phyloP scores from a whole-genome alignment of 2,797 vertebrate species.

The Momotus momota region DNA sequence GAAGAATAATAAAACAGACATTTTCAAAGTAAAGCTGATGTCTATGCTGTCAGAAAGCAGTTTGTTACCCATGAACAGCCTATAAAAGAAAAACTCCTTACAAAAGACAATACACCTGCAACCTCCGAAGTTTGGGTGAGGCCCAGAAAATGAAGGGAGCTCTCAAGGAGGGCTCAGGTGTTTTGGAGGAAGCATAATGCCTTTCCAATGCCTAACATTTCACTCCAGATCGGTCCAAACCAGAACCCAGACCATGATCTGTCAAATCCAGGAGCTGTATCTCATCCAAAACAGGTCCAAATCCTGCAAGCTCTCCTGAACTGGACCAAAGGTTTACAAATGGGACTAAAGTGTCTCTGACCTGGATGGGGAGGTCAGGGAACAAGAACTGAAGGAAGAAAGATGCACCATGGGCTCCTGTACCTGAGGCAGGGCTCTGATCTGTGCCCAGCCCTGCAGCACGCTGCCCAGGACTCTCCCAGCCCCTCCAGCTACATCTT shows the following conservation, averaged over 20 bases:
- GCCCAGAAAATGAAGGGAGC: background rate
- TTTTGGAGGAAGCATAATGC: background rate
- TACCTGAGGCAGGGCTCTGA: background rate
- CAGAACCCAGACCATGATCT: rapidly evolving
- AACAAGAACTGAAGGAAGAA: background rate
- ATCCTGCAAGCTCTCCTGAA: background rate
- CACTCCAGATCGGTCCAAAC: background rate
- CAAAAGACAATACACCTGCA: background rate
- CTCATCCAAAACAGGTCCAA: background rate
- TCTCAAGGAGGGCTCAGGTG: background rate
- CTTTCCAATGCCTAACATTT: background rate
- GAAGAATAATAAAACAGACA: background rate
- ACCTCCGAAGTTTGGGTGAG: background rate
- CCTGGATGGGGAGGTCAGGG: background rate
- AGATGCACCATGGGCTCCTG: background rate
- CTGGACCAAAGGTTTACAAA: background rate
- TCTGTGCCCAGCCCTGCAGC: rapidly evolving
- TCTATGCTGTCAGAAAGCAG: background rate
- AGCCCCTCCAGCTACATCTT: rapidly evolving
- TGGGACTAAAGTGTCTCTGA: rapidly evolving
- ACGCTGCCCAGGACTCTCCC: background rate
- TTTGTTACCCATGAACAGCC: background rate
- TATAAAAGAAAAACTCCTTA: background rate
- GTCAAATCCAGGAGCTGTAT: rapidly evolving
- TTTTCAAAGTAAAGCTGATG: background rate